Percentiles rank a stretch among this genome's conserved stretches.
These are phyloP conservation scores for Elephantulus edwardii DNA, from an alignment of 2,113 vertebrate species.

Conservation along the genomic window DNA sequence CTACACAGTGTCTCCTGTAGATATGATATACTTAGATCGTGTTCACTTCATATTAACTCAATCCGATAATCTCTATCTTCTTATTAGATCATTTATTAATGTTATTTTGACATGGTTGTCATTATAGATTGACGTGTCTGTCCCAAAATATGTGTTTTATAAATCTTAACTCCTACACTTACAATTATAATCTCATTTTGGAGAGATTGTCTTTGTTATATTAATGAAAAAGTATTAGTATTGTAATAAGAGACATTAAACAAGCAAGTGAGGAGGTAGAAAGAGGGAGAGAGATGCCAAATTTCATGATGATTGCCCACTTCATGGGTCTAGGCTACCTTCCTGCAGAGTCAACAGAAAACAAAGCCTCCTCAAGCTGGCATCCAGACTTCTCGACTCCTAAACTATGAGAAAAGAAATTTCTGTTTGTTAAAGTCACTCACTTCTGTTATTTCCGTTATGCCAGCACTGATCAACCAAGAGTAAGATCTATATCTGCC, in stretches of 20 bases:
- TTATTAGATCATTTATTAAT: neutral
- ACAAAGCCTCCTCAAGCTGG: neutral
- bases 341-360: neutral
- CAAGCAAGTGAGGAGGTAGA: neutral
- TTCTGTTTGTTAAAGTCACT: neutral
- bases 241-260: neutral
- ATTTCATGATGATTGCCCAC: neutral
- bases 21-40: neutral
- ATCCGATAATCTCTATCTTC: neutral
- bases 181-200: neutral
- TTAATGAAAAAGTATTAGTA: neutral
- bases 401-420: too few species aligned
- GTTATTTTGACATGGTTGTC: neutral
- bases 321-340: neutral
- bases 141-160: too few species aligned
- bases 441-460: neutral
- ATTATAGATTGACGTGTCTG: too few species aligned
- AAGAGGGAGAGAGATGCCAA: neutral
- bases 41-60: neutral
- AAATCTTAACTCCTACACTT: neutral
- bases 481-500: neutral
- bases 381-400: neutral
- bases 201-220: neutral
- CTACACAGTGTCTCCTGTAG: neutral
- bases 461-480: neutral